Percentiles rank a stretch among this genome's conserved stretches.
These are phyloP conservation scores for Gobio gobio DNA, from an alignment of 2,113 vertebrate genomes.

Conservation along the genomic window DNA sequence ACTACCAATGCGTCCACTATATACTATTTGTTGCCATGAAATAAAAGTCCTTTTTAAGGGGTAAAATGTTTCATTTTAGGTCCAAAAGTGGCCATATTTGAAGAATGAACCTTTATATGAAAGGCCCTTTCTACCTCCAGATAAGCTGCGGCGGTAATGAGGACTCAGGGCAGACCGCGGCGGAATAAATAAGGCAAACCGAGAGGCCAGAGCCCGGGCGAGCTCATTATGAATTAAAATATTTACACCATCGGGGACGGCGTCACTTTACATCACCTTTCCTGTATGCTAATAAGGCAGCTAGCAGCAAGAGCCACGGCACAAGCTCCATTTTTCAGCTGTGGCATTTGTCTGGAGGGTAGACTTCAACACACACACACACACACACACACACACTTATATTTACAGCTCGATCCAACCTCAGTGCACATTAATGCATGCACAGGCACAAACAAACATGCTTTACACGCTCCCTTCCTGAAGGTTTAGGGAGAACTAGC, in stretches of 20 bases:
- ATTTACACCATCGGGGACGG: constrained; percentile 56
- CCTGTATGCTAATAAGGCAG: constrained; percentile 48
- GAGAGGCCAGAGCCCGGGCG: constrained; percentile 6
- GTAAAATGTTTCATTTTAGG: background rate
- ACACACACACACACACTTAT: background rate
- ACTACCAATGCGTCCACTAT: too few species aligned
- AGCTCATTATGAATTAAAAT: constrained; percentile 62
- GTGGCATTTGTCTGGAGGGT: constrained; percentile 42
- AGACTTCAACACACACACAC: constrained; percentile 17
- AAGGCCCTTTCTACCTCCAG: constrained; percentile 25
- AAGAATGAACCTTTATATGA: background rate
- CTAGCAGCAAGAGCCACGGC: background rate
- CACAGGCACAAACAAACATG: background rate
- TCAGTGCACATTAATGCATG: constrained; percentile 1
- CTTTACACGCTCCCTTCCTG: background rate
- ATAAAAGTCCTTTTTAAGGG: too few species aligned
- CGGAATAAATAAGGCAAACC: constrained; percentile 50
- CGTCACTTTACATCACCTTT: constrained; percentile 54
- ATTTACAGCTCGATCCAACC: background rate
- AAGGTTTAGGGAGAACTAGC: background rate
- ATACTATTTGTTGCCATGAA: too few species aligned
- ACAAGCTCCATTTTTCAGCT: constrained; percentile 36
- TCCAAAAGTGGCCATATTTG: background rate
- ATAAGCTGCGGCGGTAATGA: constrained; percentile 28
- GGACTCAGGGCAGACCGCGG: constrained; percentile 25